Conservation (phyloP, 1,140 invertebrate species). For the Zaprionus gabonicus region DNA sequence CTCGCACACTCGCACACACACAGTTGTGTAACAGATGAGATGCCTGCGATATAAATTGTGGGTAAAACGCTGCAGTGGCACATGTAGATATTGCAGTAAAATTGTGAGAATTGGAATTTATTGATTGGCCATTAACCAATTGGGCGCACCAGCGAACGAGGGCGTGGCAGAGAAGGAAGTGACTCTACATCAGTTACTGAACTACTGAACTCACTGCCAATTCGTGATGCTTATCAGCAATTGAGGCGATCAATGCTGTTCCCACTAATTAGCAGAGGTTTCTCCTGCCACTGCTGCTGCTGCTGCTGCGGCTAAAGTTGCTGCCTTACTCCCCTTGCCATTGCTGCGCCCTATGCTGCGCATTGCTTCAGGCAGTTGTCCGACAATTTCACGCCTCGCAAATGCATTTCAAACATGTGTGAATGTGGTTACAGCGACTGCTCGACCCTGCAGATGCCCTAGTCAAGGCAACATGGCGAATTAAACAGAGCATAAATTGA, state of each 20-base stretch:
- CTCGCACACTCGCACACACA: constrained; percentile 26
- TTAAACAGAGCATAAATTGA: not conserved
- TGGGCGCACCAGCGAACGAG: constrained; percentile 8
- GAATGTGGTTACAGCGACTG: not conserved
- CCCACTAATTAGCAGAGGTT: constrained; percentile 41
- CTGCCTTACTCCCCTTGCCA: not conserved
- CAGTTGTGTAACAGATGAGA: constrained; percentile 78
- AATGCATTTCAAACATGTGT: constrained; percentile 53
- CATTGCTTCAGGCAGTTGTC: constrained; percentile 29
- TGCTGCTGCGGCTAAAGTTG: not conserved
- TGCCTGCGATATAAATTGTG: constrained; percentile 79
- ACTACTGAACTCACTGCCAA: constrained; percentile 24
- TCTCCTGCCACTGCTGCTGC: constrained; percentile 9
- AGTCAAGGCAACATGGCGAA: not conserved
- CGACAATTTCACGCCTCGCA: constrained; percentile 62
- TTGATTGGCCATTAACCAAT: constrained; percentile 83
- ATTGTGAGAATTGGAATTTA: constrained; percentile 83
- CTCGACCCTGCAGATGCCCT: not conserved
- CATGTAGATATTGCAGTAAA: constrained; percentile 82
- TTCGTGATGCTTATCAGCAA: constrained; percentile 38
- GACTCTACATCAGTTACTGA: constrained; percentile 22
- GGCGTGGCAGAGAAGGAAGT: constrained; percentile 23
- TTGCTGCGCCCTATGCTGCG: not conserved
- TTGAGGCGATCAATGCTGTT: constrained; percentile 42
- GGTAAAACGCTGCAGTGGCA: constrained; percentile 76